Evolutionary conservation across 2,797 vertebrate species (phyloP).

Genomic region (Vespertilio murinus): DNA sequence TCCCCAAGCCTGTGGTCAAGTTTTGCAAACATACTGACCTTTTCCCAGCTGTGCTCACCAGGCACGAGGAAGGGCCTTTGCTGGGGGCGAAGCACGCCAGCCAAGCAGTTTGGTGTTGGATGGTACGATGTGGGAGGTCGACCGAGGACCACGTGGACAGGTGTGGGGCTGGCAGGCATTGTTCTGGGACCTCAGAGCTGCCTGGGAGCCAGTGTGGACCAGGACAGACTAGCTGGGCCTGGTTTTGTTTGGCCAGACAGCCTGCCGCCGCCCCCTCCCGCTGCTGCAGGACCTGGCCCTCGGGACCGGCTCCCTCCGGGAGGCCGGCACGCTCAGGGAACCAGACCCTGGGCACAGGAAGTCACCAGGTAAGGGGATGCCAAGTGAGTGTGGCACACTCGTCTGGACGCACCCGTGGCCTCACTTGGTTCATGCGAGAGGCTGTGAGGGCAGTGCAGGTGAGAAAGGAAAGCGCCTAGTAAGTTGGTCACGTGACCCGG

Average conservation of each 20-base stretch:
- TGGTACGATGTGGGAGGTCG: fast-evolving
- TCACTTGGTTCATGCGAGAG: neutral
- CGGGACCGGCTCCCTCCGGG: no score
- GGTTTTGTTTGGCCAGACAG: neutral
- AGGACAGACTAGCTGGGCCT: neutral
- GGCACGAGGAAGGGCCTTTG: no score
- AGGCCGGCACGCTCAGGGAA: fast-evolving
- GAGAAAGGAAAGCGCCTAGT: neutral
- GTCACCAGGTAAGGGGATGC: neutral
- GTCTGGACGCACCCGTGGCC: neutral
- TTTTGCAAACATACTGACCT: neutral
- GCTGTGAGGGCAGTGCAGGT: fast-evolving
- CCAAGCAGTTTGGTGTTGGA: neutral
- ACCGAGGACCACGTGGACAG: fast-evolving
- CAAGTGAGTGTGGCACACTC: fast-evolving
- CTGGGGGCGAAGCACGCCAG: neutral
- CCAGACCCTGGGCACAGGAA: fast-evolving
- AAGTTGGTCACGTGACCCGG: neutral
- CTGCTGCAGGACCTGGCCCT: fast-evolving
- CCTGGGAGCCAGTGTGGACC: neutral
- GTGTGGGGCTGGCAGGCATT: fast-evolving
- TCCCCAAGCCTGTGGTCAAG: neutral
- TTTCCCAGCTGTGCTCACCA: no score
- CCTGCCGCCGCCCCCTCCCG: no score
- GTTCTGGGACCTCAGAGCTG: neutral